Percentiles rank a stretch among this genome's conserved stretches.
phyloP scores from a whole-genome alignment of 2,888 invertebrate species.

The Saturnia japonica region DNA sequence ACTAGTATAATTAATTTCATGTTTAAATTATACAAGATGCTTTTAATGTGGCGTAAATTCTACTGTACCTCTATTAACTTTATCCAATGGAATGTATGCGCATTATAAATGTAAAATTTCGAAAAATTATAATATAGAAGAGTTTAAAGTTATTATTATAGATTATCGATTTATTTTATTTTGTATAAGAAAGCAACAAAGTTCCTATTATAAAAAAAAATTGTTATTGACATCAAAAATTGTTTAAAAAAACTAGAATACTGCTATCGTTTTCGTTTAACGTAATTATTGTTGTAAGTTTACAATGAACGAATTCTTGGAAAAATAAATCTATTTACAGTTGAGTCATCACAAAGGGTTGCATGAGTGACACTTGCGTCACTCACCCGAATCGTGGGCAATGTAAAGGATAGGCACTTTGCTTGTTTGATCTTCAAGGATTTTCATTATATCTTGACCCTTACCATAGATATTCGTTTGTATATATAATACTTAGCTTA shows the following conservation, averaged over 20 bases:
- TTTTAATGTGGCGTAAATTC: constrained; percentile 8
- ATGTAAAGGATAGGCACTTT: constrained; percentile 33
- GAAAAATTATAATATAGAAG: not conserved
- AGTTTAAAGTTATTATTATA: not conserved
- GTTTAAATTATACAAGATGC: constrained; percentile 22
- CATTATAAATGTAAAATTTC: not conserved
- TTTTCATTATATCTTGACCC: constrained; percentile 22
- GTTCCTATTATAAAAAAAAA: not conserved
- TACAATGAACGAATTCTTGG: constrained; percentile 29
- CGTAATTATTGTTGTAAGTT: not conserved
- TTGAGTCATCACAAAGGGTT: constrained; percentile 53
- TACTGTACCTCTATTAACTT: not conserved
- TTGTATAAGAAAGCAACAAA: not conserved
- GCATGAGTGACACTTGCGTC: constrained; percentile 31
- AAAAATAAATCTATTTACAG: constrained; percentile 51
- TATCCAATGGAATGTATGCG: not conserved
- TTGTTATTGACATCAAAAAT: not conserved
- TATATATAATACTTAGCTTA: not conserved
- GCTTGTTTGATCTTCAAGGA: constrained; percentile 31
- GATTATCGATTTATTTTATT: not conserved
- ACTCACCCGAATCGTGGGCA: constrained; percentile 47
- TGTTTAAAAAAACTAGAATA: not conserved
- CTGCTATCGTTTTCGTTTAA: not conserved
- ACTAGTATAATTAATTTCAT: constrained; percentile 42
- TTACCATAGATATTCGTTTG: constrained; percentile 7